Percentiles rank a stretch among this genome's conserved stretches.
These are phyloP conservation scores for Vanacampus margaritifer DNA, from an alignment of 2,113 vertebrate genomes.

Conservation along the genomic window DNA sequence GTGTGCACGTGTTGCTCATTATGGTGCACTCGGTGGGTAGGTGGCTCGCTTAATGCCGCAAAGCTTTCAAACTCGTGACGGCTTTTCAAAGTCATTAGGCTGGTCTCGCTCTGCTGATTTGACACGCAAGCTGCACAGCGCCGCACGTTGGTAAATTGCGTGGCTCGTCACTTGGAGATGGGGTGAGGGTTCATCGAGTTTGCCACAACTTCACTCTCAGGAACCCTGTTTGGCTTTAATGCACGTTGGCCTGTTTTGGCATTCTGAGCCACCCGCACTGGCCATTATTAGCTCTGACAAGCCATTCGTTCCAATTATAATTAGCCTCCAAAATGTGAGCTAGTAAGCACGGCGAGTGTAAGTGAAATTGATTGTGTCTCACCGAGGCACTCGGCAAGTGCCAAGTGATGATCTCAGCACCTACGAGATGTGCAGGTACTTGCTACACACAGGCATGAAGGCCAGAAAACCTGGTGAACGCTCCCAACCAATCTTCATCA, in stretches of 20 bases:
- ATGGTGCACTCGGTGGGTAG: slow-evolving; percentile 19
- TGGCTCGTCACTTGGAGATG: background rate
- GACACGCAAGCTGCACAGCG: slow-evolving; percentile 5
- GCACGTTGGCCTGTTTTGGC: slow-evolving; percentile 39
- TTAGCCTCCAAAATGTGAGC: slow-evolving; percentile 48
- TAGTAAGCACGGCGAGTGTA: slow-evolving; percentile 53
- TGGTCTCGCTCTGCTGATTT: slow-evolving; percentile 56
- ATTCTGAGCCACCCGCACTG: slow-evolving; percentile 42
- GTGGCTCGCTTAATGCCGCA: slow-evolving; percentile 28
- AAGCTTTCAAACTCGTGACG: slow-evolving; percentile 37
- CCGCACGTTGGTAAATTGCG: background rate
- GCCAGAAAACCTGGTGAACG: background rate
- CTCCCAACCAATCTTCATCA: background rate
- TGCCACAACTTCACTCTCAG: slow-evolving; percentile 21
- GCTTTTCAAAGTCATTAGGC: slow-evolving; percentile 57
- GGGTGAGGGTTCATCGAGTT: background rate
- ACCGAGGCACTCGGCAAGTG: slow-evolving; percentile 47
- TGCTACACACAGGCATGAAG: background rate
- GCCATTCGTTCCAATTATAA: slow-evolving; percentile 74
- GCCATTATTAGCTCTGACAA: slow-evolving; percentile 68
- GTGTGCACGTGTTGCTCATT: slow-evolving; percentile 26
- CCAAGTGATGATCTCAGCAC: slow-evolving; percentile 50
- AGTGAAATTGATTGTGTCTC: slow-evolving; percentile 72
- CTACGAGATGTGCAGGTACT: background rate
- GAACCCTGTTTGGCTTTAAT: slow-evolving; percentile 27